Evolutionary conservation across 2,888 invertebrate species (phyloP), one percentile per base, ranked within the genome.

Genomic region (Watsonalla cultraria): DNA sequence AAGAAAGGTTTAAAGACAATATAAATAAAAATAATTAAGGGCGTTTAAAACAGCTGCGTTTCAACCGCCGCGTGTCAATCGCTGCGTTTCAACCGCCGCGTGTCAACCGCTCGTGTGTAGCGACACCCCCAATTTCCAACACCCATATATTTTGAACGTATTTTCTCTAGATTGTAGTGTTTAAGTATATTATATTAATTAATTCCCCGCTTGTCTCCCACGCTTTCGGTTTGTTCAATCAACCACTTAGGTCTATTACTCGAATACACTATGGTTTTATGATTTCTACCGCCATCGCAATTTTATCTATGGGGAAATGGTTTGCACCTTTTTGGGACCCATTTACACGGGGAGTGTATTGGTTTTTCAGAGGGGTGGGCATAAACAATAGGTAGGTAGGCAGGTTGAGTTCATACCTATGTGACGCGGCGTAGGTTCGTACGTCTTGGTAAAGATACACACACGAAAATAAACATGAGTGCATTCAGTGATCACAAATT

Each of bases 231-330:
- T 42, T 8, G 54, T 55, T 57, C 9, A 14, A 7, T 14, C 2
- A 13, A 46, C 14, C 14, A 42, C 2, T 42, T 42, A 11, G 11
- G 42, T 42, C 42, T 42, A 42, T 42, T 42, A 42, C 42, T 7
- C 11, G 42, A 4, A 42, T 42, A 42, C 11, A 42, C 14, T 8
- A 45, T 51, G 39, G 51, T 15, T 11, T 24, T 34, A n/a, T 51
- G 52, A 51, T 48, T 55, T 55, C 55, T 47, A 56, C 54, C 33
- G 15, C 24, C 51, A 51, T 56, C 45, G 59, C 57, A n/a, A n/a
- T n/a, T n/a, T n/a, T n/a, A n/a, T n/a, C n/a, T n/a, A n/a, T n/a
- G n/a, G n/a, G n/a, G n/a, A n/a, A n/a, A n/a, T n/a, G n/a, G n/a
- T n/a, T n/a, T n/a, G n/a, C n/a, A n/a, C n/a, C n/a, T n/a, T n/a